Evolutionary conservation across 2,888 invertebrate genomes (phyloP).

Genomic region (Siphonodentalium dalli): DNA sequence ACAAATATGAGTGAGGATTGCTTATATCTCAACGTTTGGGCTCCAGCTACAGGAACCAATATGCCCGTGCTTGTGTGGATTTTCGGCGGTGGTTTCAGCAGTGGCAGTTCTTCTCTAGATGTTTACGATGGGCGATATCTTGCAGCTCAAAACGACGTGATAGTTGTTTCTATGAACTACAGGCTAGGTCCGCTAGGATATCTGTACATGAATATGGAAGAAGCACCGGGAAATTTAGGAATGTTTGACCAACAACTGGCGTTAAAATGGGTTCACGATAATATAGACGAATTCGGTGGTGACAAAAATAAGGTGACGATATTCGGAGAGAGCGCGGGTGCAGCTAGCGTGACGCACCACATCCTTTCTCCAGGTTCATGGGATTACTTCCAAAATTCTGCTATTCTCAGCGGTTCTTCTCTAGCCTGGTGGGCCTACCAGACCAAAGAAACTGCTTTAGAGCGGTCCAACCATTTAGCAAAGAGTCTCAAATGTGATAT

Average conservation of each 20-base stretch:
- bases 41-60: conserved; percentile 69
- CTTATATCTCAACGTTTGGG: conserved; percentile 93
- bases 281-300: conserved; percentile 71
- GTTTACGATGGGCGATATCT: conserved; percentile 71
- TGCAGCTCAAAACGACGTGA: conserved; percentile 87
- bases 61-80: conserved; percentile 80
- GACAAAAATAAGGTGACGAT: conserved; percentile 43
- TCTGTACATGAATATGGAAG: conserved; percentile 79
- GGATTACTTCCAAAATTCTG: conserved; percentile 44
- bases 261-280: conserved; percentile 90
- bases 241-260: conserved; percentile 94
- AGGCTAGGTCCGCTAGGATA: conserved; percentile 91
- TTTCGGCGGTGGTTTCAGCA: conserved; percentile 93
- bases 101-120: conserved; percentile 83
- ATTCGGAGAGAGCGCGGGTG: conserved; percentile 58
- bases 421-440: conserved; percentile 35
- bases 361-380: conserved; percentile 41
- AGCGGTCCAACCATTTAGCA: conserved; percentile 75
- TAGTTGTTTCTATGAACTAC: conserved; percentile 94
- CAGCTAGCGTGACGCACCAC: conserved; percentile 43
- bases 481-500: conserved; percentile 31
- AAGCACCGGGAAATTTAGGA: conserved; percentile 88
- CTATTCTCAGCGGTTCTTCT: conserved; percentile 48
- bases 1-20: conserved; percentile 95
- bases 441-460: conserved; percentile 21